phyloP scores from a whole-genome alignment of 2,113 vertebrate genomes.

The Dipodomys spectabilis region DNA sequence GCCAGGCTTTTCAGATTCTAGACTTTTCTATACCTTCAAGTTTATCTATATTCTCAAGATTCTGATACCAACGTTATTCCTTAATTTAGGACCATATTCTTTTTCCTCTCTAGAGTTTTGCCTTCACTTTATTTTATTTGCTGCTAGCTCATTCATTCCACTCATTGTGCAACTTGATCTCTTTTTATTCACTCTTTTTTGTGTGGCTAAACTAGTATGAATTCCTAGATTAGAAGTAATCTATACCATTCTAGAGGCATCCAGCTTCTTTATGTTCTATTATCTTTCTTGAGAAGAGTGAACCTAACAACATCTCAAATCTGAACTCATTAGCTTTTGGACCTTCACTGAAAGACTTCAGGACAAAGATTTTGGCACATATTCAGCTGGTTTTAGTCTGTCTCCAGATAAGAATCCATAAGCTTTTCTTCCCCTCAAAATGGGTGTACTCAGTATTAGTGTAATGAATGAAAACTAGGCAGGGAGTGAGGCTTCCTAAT shows the following conservation, averaged over 20 bases:
- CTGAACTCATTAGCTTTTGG: constrained; percentile 14
- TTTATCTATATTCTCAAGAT: not conserved
- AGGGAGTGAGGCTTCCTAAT: not conserved
- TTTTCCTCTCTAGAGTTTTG: not conserved
- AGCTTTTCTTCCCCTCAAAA: not conserved
- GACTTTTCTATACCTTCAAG: not conserved
- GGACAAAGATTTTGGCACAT: not conserved
- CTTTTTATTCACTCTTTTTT: not conserved
- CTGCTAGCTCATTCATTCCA: not conserved
- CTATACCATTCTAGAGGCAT: too few relatives aligned
- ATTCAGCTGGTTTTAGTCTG: not conserved
- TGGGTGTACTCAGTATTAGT: not conserved
- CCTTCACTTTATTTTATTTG: not conserved
- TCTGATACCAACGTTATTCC: not conserved
- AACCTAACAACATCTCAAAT: not conserved
- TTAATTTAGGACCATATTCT: not conserved
- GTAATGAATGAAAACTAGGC: not conserved
- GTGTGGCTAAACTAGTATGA: not conserved
- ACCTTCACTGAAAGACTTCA: not conserved
- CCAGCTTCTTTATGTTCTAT: not conserved
- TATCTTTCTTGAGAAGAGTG: not conserved
- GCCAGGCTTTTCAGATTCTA: not conserved
- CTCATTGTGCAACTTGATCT: not conserved
- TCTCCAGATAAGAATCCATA: not conserved
- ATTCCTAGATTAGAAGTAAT: not conserved